phyloP scores from a whole-genome alignment of 92 coral and sea anemone genomes.

The Palythoa caribaeorum region DNA sequence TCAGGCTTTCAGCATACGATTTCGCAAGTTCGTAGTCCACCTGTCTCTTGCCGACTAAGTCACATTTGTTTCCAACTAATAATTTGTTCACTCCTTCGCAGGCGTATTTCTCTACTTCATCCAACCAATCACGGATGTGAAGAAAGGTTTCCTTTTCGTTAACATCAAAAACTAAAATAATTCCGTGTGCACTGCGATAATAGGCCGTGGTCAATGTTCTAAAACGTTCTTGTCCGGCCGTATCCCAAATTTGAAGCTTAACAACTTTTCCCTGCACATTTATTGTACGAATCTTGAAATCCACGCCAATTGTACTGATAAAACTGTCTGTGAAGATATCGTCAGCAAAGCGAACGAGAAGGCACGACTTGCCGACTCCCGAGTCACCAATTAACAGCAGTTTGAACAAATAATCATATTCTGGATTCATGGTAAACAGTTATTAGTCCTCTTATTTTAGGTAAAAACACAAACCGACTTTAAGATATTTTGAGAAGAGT shows the following conservation, averaged over 20 bases:
- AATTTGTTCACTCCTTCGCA: slow-evolving; percentile 87
- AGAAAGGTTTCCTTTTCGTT: slow-evolving; percentile 88
- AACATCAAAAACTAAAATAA: slow-evolving; percentile 91
- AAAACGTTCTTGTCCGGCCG: slow-evolving; percentile 98
- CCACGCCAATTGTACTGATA: slow-evolving; percentile 99
- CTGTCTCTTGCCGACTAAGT: slow-evolving; percentile 80
- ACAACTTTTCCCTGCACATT: slow-evolving; percentile 81
- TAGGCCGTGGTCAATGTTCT: slow-evolving; percentile 97
- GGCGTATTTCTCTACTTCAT: slow-evolving; percentile 88
- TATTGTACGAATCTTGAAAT: slow-evolving; percentile 95
- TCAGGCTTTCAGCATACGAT: slow-evolving; percentile 82
- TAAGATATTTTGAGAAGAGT: neutral
- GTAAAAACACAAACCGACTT: neutral
- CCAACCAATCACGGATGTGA: slow-evolving; percentile 89
- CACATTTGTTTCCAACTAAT: slow-evolving; percentile 97
- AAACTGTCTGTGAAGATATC: slow-evolving; percentile 94
- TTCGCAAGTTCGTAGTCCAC: slow-evolving; percentile 87
- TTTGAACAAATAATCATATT: slow-evolving; percentile 95
- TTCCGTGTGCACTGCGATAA: slow-evolving; percentile 98
- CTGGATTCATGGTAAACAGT: slow-evolving; percentile 78
- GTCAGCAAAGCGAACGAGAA: slow-evolving; percentile 98
- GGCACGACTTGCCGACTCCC: slow-evolving; percentile 97
- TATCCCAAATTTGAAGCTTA: slow-evolving; percentile 97
- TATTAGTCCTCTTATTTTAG: neutral
- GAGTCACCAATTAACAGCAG: slow-evolving; percentile 95